Evolutionary conservation across 2,797 vertebrate genomes (phyloP), one percentile per base, ranked within the genome.

Genomic region (Sebastes ruberrimus): DNA sequence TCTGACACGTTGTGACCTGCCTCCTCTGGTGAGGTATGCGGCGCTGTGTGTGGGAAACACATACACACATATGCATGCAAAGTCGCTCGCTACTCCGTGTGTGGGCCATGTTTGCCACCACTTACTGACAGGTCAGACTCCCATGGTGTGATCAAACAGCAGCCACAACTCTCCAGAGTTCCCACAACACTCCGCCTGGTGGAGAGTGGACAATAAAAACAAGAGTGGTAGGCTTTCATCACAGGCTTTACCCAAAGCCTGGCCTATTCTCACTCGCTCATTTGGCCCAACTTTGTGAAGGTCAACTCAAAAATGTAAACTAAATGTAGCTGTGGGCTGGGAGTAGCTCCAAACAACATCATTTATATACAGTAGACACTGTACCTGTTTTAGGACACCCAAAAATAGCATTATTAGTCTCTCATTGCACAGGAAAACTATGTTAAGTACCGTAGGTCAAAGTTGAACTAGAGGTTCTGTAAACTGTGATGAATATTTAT

Each of bases 81-180:
- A 77, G 84, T 55, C 33, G 68, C 86, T 87, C 18, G 13, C 74
- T 53, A 65, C 93, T 81, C 91, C 62, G 93, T 95, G 94, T 96
- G 95, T 95, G 95, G 94, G 90, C 94, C 77, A 28, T 93, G 95
- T 95, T 95, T 93, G 90, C 94, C 93, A 93, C 91, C 92, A 94
- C 91, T 92, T 94, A 95, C 91, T 95, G 94, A 95, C 95, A 95
- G 94, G 93, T 95, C 93, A 94, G 92, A 89, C 92, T 95, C 88
- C 88, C 88, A 92, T 90, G 84, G 89, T 82, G 92, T 95, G 95
- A 96, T 96, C 95, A 96, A 95, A 95, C 95, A 81, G 87, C 91
- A 93, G 93, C 89, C 91, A 93, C 94, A 93, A 90, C 81, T 94
- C 91, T 92, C 89, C 82, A 75, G 91, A 91, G 86, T 93, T 94